phyloP scores from a whole-genome alignment of 1,140 invertebrate species.

The Cryptotermes secundus region DNA sequence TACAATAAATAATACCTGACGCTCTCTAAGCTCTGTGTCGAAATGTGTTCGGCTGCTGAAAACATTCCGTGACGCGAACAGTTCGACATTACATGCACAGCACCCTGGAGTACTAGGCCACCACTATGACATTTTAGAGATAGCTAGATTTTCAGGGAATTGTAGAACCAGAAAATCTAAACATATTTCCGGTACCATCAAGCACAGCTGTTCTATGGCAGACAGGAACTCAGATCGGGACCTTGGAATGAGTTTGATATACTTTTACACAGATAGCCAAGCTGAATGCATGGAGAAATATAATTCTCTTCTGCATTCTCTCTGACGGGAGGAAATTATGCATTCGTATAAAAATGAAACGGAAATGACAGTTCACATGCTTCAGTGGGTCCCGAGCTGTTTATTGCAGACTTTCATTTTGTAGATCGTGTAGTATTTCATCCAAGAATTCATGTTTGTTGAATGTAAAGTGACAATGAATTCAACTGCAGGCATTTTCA shows the following conservation, averaged over 20 bases:
- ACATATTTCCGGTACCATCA: neutral
- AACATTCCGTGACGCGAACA: neutral
- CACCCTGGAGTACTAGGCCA: neutral
- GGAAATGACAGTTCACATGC: neutral
- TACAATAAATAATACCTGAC: no score
- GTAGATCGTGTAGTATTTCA: no score
- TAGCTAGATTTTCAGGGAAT: neutral
- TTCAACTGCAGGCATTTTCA: no score
- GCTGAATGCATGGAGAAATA: neutral
- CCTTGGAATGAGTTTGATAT: neutral
- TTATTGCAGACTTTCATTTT: no score
- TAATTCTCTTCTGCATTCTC: neutral
- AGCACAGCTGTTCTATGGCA: neutral
- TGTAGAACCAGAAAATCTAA: neutral
- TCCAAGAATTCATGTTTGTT: no score
- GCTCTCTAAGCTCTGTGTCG: no score
- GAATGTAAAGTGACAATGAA: no score
- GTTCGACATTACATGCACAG: neutral
- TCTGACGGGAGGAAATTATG: neutral
- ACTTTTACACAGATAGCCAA: no score
- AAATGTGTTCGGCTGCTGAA: neutral
- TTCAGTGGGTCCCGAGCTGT: neutral
- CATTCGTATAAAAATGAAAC: neutral
- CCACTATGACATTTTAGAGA: no score
- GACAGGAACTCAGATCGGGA: neutral